These are phyloP conservation scores for Melanotaenia nigrans DNA, from an alignment of 2,797 vertebrate species.

Conservation along the genomic window DNA sequence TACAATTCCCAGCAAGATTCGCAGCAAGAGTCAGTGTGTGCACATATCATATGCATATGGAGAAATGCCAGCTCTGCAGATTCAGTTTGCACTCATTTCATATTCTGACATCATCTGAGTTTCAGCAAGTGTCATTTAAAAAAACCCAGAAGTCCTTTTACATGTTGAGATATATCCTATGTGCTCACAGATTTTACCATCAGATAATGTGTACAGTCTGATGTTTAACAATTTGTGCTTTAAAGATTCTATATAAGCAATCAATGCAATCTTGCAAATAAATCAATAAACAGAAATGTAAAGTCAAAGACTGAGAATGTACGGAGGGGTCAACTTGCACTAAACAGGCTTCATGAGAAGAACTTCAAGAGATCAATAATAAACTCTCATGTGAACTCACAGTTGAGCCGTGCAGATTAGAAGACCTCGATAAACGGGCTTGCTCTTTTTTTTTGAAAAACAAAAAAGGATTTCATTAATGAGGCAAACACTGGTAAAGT, in stretches of 20 bases:
- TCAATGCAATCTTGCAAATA: constrained; percentile 28
- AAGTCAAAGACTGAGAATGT: constrained; percentile 26
- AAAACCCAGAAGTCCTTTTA: constrained; percentile 36
- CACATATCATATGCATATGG: constrained; percentile 24
- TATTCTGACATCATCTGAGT: constrained; percentile 70
- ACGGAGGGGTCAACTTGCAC: constrained; percentile 28
- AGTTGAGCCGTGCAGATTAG: constrained; percentile 68
- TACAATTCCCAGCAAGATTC: neutral
- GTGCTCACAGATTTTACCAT: constrained; percentile 36
- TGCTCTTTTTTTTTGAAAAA: constrained; percentile 21
- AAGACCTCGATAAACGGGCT: constrained; percentile 60
- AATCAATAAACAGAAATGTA: constrained; percentile 15
- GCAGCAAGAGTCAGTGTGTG: constrained; percentile 22
- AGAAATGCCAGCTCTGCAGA: constrained; percentile 62
- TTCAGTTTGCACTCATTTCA: constrained; percentile 55
- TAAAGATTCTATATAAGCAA: constrained; percentile 25
- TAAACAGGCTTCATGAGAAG: constrained; percentile 64
- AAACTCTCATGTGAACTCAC: constrained; percentile 65
- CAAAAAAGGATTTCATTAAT: constrained; percentile 52
- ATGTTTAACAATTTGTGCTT: constrained; percentile 10
- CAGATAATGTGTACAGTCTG: constrained; percentile 5
- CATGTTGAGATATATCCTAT: constrained; percentile 44
- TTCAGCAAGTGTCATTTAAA: constrained; percentile 36
- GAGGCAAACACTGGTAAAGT: constrained; percentile 41
- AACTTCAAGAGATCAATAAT: constrained; percentile 70